Conservation (phyloP, 2,113 vertebrate genomes). For the Psilopsiagon aymara region DNA sequence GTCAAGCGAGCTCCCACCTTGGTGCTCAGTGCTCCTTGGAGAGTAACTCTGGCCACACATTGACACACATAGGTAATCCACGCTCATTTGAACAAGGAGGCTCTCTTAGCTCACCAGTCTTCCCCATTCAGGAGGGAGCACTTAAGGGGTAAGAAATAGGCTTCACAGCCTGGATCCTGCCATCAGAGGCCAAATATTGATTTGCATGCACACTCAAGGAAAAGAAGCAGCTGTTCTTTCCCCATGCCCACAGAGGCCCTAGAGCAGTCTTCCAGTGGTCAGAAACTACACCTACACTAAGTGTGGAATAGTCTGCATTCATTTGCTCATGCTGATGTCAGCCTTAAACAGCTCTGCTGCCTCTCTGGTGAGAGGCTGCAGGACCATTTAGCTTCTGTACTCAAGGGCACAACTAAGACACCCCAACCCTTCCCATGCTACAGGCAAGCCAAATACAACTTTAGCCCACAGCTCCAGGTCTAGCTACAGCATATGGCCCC, state of each 20-base stretch:
- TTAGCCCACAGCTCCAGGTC: background rate
- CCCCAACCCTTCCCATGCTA: background rate
- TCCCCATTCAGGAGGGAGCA: background rate
- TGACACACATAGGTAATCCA: fast-evolving
- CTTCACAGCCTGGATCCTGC: background rate
- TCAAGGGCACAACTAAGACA: background rate
- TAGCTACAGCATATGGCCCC: fast-evolving
- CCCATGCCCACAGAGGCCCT: background rate
- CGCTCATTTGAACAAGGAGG: background rate
- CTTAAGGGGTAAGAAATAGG: background rate
- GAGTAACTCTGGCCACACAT: background rate
- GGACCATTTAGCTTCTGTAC: background rate
- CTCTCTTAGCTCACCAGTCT: background rate
- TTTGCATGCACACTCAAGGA: fast-evolving
- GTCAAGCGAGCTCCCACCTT: background rate
- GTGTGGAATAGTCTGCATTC: background rate
- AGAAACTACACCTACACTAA: background rate
- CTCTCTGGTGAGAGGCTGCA: background rate
- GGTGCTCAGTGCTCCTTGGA: background rate
- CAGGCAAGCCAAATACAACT: background rate
- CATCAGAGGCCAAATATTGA: background rate
- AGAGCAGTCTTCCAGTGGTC: background rate
- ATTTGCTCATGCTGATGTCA: background rate
- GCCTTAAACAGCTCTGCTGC: background rate
- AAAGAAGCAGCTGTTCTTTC: background rate